Evolutionary conservation across 2,113 vertebrate genomes (phyloP).

Genomic region (Odontesthes bonariensis): DNA sequence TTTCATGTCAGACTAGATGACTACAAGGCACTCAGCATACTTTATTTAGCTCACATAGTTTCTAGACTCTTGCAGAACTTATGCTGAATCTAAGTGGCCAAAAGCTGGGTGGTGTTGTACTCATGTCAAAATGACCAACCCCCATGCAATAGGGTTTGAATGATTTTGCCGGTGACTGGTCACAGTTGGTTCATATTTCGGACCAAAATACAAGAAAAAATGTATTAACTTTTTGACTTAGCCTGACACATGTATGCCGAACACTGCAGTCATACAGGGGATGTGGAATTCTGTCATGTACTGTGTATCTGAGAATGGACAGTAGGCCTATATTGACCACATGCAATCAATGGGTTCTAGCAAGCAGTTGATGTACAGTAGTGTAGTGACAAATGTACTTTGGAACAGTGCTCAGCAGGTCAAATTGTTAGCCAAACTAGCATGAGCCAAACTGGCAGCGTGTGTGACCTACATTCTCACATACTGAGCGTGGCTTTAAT

Average conservation of each 20-base stretch:
- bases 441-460: constrained; percentile 47
- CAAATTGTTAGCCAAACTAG: constrained; percentile 21
- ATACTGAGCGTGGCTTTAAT: constrained; percentile 14
- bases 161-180: background rate
- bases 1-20: too few relatives aligned
- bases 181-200: background rate
- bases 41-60: background rate
- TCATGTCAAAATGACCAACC: too few relatives aligned
- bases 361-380: constrained; percentile 23
- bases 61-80: background rate
- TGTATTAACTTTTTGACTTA: background rate
- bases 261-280: constrained; percentile 5
- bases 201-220: background rate
- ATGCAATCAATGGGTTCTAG: background rate
- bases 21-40: too few relatives aligned
- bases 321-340: background rate
- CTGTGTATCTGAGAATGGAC: background rate
- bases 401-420: constrained; percentile 47
- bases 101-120: background rate
- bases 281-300: background rate
- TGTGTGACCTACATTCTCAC: constrained; percentile 67
- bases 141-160: too few relatives aligned
- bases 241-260: background rate
- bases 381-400: constrained; percentile 19
- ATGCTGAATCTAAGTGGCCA: background rate